Evolutionary conservation across 2,888 invertebrate species (phyloP).

Genomic region (Meiosimyza decipiens): DNA sequence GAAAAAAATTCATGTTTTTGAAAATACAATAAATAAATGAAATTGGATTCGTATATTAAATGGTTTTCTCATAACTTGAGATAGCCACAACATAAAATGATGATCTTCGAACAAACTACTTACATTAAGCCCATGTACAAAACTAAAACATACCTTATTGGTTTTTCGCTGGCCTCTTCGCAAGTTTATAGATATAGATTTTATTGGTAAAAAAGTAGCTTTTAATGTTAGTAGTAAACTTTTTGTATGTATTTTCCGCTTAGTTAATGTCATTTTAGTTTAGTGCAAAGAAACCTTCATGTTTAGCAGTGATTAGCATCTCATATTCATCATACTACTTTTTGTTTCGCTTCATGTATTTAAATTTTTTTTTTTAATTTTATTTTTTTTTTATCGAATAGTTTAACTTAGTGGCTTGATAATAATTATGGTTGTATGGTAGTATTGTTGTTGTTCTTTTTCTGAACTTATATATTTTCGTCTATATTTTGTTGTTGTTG

Average conservation of each 20-base stretch:
- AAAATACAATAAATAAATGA: too few species aligned
- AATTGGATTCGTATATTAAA: too few species aligned
- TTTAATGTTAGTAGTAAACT: constrained; percentile 5
- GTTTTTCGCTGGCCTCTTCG: constrained; percentile 11
- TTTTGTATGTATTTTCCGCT: constrained; percentile 19
- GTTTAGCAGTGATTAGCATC: constrained; percentile 22
- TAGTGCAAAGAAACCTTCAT: constrained; percentile 32
- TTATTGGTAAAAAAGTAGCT: constrained; percentile 19
- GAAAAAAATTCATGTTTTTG: too few species aligned
- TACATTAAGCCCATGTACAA: too few species aligned
- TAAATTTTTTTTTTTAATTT: too few species aligned
- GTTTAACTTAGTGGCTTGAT: too few species aligned
- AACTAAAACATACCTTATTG: constrained; percentile 12
- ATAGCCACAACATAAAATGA: too few species aligned
- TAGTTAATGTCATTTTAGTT: constrained; percentile 30
- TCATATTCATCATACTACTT: too few species aligned
- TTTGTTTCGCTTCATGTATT: too few species aligned
- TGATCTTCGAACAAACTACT: too few species aligned
- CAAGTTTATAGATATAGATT: constrained; percentile 13
- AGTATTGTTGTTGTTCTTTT: constrained; percentile 24
- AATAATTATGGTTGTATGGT: neutral
- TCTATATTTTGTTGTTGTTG: constrained; percentile 1
- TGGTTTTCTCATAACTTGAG: too few species aligned
- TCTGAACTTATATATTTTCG: constrained; percentile 2
- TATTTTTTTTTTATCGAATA: too few species aligned